These are phyloP conservation scores for Spizella passerina DNA, from an alignment of 2,797 vertebrate genomes.

Conservation along the genomic window DNA sequence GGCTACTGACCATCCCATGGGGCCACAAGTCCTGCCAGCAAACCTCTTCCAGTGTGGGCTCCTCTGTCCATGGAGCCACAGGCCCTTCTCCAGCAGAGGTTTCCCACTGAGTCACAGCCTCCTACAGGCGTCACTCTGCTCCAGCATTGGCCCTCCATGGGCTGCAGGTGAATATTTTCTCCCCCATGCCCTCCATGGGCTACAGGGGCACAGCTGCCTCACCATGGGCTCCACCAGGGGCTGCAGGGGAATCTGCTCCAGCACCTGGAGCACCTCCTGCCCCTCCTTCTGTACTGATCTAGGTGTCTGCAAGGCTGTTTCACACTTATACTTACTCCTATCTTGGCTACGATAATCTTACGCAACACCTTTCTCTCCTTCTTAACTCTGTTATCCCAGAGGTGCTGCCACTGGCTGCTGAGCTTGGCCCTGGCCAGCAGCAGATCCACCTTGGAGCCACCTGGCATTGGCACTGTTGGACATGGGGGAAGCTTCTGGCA, in stretches of 20 bases:
- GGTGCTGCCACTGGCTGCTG: neutral
- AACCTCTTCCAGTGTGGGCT: neutral
- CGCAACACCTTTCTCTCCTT: neutral
- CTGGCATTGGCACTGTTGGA: neutral
- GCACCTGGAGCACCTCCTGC: neutral
- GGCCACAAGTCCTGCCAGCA: neutral
- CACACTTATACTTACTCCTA: neutral
- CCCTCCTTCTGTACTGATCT: neutral
- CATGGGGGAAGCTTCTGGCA: neutral
- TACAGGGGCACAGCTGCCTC: neutral
- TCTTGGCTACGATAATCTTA: neutral
- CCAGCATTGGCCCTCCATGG: neutral
- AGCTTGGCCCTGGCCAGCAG: neutral
- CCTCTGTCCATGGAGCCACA: neutral
- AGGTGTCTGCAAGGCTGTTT: neutral
- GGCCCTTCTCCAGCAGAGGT: neutral
- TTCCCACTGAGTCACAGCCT: neutral
- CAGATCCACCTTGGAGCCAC: neutral
- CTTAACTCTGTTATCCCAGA: neutral
- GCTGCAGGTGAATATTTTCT: neutral
- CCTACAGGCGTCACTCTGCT: neutral
- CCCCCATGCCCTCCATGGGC: too few species aligned
- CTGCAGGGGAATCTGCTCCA: neutral
- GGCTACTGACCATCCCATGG: accelerated
- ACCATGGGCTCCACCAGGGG: neutral